A percentile compares a stretch with the other conserved stretches of the same genome.
Evolutionary conservation across 1,140 invertebrate species (phyloP).

Genomic region (Anastrepha ludens): DNA sequence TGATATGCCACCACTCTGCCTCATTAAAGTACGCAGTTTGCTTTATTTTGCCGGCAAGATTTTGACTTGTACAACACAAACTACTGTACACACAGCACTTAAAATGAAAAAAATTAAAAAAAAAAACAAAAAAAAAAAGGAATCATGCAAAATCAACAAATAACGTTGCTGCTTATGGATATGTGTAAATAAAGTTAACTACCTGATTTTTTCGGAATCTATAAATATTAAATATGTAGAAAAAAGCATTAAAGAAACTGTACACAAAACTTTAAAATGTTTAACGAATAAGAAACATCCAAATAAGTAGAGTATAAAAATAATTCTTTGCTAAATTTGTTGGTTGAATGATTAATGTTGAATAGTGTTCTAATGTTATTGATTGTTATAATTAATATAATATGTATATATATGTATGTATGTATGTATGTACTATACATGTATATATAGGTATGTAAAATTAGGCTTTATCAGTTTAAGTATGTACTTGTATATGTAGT

Average conservation of each 20-base stretch:
- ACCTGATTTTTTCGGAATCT: slow-evolving; percentile 48
- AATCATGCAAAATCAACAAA: background rate
- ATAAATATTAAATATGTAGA: background rate
- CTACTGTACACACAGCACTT: background rate
- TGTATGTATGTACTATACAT: slow-evolving; percentile 24
- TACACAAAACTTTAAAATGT: slow-evolving; percentile 3
- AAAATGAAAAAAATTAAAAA: slow-evolving; percentile 1
- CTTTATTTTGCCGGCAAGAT: too few species aligned
- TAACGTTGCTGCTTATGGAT: slow-evolving; percentile 29
- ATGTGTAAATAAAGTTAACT: slow-evolving; percentile 52
- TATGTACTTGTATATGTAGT: background rate
- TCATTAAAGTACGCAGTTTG: too few species aligned
- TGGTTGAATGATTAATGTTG: slow-evolving; percentile 50
- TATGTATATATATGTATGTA: slow-evolving; percentile 6
- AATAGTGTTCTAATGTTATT: slow-evolving; percentile 50
- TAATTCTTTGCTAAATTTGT: slow-evolving; percentile 51
- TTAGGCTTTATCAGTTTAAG: slow-evolving; percentile 47
- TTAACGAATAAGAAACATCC: too few species aligned
- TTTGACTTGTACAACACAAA: too few species aligned
- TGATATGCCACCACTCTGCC: too few species aligned
- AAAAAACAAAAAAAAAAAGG: slow-evolving; percentile 15
- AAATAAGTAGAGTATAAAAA: background rate
- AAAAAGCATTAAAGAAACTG: background rate
- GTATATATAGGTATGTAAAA: slow-evolving; percentile 6
- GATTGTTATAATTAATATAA: slow-evolving; percentile 42